Evolutionary conservation across 2,797 vertebrate genomes (phyloP), one percentile per base, ranked within the genome.

Genomic region (Babyrousa celebensis): DNA sequence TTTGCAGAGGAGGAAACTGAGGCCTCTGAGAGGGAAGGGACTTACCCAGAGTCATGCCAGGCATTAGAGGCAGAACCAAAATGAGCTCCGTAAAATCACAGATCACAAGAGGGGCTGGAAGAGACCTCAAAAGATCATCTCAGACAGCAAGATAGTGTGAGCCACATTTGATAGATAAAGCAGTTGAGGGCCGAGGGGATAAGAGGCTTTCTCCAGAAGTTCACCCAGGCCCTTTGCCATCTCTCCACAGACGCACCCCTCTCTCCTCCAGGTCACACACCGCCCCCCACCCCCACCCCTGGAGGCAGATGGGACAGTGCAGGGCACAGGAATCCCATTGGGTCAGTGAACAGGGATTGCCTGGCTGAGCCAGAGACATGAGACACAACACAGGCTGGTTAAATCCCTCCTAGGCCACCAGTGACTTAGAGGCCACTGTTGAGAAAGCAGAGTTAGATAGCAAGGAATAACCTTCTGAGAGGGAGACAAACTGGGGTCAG

Each of bases 161-260:
- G 96, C 96, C 96, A 85, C 97, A 97, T 91, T 91, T 90, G 29
- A 58, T 36, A 97, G 97, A 96, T 97, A 96, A 97, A 93, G 36
- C 23, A 12, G 77, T 12, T 88, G 62, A 94, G 70, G 93, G 75
- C 79, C 52, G 12, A 29, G 25, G 6, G 92, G 78, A 63, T 71
- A 71, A 95, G 87, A 95, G 62, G n/a, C 32, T 1, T 25, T 90
- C 40, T 90, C 52, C 40, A 23, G 23, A 83, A 7, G 25, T 79
- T 88, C 62, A 6, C 70, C 63, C 43, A 7, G 67, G 21, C n/a
- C 43, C 43, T 85, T 36, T 18, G 27, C 72, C 62, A 40, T 54
- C 67, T 48, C 43, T 89, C 52, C 6, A 32, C 21, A 40, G 52
- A 7, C 9, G 52, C 10, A 65, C 48, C 29, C 68, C 18, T 56